Conservation (phyloP, 2,113 vertebrate species). For the Balaeniceps rex region DNA sequence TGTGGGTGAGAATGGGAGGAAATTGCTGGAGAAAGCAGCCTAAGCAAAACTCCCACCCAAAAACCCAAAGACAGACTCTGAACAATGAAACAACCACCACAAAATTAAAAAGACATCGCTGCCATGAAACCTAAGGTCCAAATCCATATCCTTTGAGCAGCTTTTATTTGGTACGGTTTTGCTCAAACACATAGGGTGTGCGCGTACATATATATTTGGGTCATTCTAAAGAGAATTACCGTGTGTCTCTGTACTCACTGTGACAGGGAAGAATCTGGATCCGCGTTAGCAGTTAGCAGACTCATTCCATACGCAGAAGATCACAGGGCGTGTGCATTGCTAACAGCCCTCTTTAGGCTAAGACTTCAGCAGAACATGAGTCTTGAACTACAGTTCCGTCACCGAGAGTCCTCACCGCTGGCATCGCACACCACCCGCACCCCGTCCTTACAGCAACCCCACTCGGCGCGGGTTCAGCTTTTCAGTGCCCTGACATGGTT, state of each 20-base stretch:
- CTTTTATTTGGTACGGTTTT: not conserved
- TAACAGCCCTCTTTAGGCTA: not conserved
- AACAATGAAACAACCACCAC: not conserved
- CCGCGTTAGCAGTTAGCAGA: not conserved
- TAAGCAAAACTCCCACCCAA: not conserved
- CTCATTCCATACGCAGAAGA: not conserved
- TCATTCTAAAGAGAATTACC: not conserved
- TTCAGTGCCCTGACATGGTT: accelerated
- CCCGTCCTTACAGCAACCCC: accelerated
- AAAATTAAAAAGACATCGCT: not conserved
- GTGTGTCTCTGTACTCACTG: not conserved
- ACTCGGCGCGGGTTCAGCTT: accelerated
- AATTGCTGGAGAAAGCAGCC: not conserved
- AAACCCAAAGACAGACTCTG: not conserved
- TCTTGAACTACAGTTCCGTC: accelerated
- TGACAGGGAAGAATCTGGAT: not conserved
- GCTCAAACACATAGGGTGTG: not conserved
- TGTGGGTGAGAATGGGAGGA: not conserved
- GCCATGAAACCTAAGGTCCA: not conserved
- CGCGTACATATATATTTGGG: not conserved
- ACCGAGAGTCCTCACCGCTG: accelerated
- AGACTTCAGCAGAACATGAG: not conserved
- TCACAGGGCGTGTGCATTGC: not conserved
- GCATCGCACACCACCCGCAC: accelerated
- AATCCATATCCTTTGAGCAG: not conserved